These are phyloP conservation scores for Cheilosia scutellata DNA, from an alignment of 2,888 invertebrate species.

Conservation along the genomic window DNA sequence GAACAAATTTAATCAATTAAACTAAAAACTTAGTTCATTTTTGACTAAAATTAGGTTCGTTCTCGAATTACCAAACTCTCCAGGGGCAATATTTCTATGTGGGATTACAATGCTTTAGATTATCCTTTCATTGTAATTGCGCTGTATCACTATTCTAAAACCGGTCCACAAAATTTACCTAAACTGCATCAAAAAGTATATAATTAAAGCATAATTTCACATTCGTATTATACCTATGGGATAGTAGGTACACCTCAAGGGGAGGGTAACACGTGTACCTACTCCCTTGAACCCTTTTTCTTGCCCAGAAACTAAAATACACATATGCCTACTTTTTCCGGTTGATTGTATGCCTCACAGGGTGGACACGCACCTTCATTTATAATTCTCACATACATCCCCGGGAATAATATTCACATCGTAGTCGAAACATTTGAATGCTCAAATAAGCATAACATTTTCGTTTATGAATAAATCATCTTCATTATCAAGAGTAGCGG, in stretches of 20 bases:
- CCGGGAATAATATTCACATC: slow-evolving; percentile 30
- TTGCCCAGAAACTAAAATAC: slow-evolving; percentile 20
- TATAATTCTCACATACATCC: slow-evolving; percentile 41
- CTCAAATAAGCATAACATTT: slow-evolving; percentile 45
- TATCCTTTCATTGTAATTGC: too few relatives aligned
- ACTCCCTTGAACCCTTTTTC: not conserved
- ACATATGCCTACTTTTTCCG: slow-evolving; percentile 36
- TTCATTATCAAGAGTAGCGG: not conserved
- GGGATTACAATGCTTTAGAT: too few relatives aligned
- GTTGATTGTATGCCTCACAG: slow-evolving; percentile 38
- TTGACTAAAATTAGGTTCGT: too few relatives aligned
- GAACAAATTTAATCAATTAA: too few relatives aligned
- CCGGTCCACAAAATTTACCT: too few relatives aligned
- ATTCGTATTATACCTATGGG: too few relatives aligned
- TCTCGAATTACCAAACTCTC: too few relatives aligned
- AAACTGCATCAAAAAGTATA: too few relatives aligned
- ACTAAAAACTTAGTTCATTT: too few relatives aligned
- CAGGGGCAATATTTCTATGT: too few relatives aligned
- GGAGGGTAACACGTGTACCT: slow-evolving; percentile 19
- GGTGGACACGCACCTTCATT: slow-evolving; percentile 44
- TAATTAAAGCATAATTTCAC: too few relatives aligned
- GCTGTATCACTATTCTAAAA: too few relatives aligned
- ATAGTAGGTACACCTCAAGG: not conserved
- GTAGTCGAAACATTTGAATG: slow-evolving; percentile 24
- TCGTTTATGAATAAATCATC: slow-evolving; percentile 54